Conservation (phyloP, 2,113 vertebrate species). For the Melanerpes formicivorus region DNA sequence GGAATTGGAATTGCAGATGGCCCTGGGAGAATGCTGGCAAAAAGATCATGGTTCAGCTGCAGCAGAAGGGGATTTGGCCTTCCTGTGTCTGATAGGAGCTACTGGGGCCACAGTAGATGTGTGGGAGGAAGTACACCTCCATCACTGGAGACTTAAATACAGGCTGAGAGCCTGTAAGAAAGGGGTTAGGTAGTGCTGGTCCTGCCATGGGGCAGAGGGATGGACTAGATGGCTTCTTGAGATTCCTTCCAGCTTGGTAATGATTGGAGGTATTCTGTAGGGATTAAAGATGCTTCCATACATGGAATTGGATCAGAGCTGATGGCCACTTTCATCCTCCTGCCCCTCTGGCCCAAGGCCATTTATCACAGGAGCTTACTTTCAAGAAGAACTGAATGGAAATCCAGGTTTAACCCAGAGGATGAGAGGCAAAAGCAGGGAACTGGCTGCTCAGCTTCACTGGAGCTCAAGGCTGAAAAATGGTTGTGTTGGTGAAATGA, state of each 20-base stretch:
- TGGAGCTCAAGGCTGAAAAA: background rate
- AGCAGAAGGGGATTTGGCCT: background rate
- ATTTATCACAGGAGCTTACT: background rate
- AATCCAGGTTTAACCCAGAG: background rate
- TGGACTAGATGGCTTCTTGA: background rate
- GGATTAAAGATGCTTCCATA: background rate
- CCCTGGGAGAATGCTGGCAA: background rate
- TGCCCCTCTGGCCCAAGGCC: background rate
- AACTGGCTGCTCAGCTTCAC: background rate
- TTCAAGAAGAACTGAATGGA: background rate
- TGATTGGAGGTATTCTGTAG: background rate
- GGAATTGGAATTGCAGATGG: background rate
- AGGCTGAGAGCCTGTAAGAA: background rate
- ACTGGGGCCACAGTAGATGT: background rate
- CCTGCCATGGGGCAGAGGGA: background rate
- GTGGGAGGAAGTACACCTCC: background rate
- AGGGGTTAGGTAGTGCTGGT: background rate
- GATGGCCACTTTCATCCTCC: background rate
- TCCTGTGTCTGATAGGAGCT: background rate
- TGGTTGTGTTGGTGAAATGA: background rate
- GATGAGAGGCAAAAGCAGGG: background rate
- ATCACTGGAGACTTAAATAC: background rate
- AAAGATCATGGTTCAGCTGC: background rate
- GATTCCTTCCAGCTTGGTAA: constrained; percentile 25
- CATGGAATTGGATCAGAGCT: background rate